Conservation (phyloP, 2,113 vertebrate species). For the pig (Sus scrofa) region DNA sequence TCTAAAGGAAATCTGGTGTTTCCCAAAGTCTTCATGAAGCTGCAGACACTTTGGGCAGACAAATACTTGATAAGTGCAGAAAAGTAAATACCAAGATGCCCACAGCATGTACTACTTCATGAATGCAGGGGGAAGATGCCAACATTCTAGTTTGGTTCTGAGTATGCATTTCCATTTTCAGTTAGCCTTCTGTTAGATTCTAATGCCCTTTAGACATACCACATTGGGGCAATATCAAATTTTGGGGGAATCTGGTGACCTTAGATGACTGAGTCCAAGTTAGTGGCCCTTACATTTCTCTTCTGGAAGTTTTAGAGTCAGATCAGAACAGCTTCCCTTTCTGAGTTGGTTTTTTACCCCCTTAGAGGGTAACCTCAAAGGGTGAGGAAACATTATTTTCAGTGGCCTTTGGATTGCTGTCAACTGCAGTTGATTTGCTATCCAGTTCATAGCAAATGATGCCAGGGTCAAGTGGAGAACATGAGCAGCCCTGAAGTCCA, state of each 20-base stretch:
- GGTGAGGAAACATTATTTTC: slow-evolving; percentile 7
- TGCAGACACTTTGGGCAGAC: neutral
- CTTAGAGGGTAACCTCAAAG: slow-evolving; percentile 61
- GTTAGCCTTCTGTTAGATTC: neutral
- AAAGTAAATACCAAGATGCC: neutral
- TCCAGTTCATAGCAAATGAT: slow-evolving; percentile 71
- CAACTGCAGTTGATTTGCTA: slow-evolving; percentile 78
- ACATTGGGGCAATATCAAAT: neutral
- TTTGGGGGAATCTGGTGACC: neutral
- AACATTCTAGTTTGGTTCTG: neutral
- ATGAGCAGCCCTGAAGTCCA: slow-evolving; percentile 57
- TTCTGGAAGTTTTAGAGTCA: slow-evolving; percentile 72
- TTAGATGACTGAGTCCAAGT: neutral
- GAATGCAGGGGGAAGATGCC: neutral
- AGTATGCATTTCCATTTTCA: slow-evolving; percentile 35
- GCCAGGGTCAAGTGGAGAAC: slow-evolving; percentile 75
- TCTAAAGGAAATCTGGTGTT: neutral
- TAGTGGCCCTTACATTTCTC: slow-evolving; percentile 60
- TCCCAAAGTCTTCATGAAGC: neutral
- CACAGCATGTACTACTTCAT: neutral
- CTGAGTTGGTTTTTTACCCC: slow-evolving; percentile 64
- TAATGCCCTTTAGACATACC: neutral
- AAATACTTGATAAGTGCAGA: neutral
- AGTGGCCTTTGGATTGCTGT: slow-evolving; percentile 57
- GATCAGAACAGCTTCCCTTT: slow-evolving; percentile 76